phyloP scores from a whole-genome alignment of 2,797 vertebrate species.

The Sciaenops ocellatus region DNA sequence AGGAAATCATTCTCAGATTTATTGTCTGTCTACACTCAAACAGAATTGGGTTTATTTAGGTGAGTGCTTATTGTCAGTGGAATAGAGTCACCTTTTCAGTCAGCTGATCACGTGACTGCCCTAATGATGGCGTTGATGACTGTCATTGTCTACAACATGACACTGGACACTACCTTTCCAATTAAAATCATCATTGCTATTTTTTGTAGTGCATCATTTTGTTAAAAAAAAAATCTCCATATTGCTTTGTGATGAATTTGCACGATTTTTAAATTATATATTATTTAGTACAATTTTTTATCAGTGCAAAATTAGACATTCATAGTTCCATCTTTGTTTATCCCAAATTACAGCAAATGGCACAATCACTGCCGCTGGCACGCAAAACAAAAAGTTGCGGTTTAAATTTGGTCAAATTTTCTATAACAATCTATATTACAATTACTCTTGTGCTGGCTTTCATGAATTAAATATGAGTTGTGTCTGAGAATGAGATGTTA shows the following conservation, averaged over 20 bases:
- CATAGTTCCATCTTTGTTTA: constrained; percentile 67
- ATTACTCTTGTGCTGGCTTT: constrained; percentile 97
- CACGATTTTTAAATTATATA: neutral
- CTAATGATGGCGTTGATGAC: constrained; percentile 28
- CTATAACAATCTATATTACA: constrained; percentile 98
- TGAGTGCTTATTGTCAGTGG: constrained; percentile 23
- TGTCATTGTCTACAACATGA: constrained; percentile 32
- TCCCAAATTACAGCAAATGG: constrained; percentile 87
- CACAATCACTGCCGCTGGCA: constrained; percentile 85
- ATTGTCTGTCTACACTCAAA: constrained; percentile 9
- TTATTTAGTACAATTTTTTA: neutral
- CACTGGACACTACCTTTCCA: constrained; percentile 22
- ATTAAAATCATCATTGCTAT: constrained; percentile 19
- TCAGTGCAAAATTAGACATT: constrained; percentile 37
- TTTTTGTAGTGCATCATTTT: constrained; percentile 8
- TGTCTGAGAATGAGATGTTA: constrained; percentile 99
- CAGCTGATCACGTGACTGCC: constrained; percentile 30
- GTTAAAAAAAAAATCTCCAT: constrained; percentile 6
- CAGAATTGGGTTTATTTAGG: constrained; percentile 25
- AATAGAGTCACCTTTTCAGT: constrained; percentile 42
- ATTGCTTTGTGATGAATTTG: constrained; percentile 6
- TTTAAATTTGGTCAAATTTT: constrained; percentile 93
- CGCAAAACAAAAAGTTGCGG: constrained; percentile 91
- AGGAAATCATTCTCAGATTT: constrained; percentile 9
- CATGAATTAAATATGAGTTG: constrained; percentile 99